These are phyloP conservation scores for Urophycis tenuis DNA, from an alignment of 2,797 vertebrate species.

Conservation along the genomic window DNA sequence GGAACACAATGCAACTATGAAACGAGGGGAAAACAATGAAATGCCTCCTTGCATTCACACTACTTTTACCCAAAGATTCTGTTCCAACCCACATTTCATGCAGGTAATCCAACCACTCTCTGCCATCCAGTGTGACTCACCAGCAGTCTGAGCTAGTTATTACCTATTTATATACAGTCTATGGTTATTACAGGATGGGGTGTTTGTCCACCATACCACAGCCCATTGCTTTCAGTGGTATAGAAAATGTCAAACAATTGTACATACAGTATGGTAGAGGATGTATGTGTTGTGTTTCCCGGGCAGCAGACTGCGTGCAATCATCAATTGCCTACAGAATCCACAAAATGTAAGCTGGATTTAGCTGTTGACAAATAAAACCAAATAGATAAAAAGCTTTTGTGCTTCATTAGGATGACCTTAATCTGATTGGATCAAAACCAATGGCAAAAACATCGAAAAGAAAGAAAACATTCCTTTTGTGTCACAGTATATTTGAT, in stretches of 20 bases:
- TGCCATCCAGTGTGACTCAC: not conserved
- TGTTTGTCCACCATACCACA: not conserved
- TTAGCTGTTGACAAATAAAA: not conserved
- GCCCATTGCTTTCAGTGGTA: not conserved
- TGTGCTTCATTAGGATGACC: not conserved
- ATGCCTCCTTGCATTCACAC: not conserved
- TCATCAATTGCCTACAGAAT: not conserved
- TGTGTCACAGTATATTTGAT: not conserved
- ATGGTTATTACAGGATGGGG: not conserved
- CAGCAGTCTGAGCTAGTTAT: not conserved
- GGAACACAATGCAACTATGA: constrained; percentile 3
- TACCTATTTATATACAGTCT: no score
- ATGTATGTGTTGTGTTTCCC: not conserved
- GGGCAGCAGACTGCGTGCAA: not conserved
- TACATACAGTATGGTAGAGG: not conserved
- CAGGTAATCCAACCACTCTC: not conserved
- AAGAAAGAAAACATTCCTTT: not conserved
- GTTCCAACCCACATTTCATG: not conserved
- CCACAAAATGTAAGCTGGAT: constrained; percentile 9
- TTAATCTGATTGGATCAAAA: not conserved
- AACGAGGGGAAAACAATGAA: constrained; percentile 10
- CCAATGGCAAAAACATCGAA: not conserved
- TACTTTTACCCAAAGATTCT: not conserved
- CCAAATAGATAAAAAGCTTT: not conserved
- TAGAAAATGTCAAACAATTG: not conserved